Percentiles rank a stretch among this genome's conserved stretches.
phyloP scores from a whole-genome alignment of 2,888 invertebrate species.

The Pseudoips prasinana region DNA sequence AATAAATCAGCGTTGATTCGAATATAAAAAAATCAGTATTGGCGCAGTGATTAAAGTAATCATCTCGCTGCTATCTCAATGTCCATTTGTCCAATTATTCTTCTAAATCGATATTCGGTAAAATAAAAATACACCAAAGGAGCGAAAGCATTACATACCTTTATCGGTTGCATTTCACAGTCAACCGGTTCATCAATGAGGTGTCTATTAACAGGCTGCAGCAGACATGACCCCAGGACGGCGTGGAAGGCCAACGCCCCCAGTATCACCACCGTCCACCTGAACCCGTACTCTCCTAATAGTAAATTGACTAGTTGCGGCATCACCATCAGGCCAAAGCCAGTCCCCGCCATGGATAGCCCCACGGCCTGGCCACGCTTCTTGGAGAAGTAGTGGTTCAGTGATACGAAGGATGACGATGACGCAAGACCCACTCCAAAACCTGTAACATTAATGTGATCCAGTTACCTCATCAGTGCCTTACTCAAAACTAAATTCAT shows the following conservation, averaged over 20 bases:
- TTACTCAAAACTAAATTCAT: too few relatives aligned
- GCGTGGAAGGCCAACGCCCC: conserved; percentile 86
- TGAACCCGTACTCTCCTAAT: conserved; percentile 84
- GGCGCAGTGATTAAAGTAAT: too few relatives aligned
- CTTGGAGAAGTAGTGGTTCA: conserved; percentile 89
- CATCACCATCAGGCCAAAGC: conserved; percentile 90
- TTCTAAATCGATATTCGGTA: too few relatives aligned
- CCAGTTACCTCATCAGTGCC: too few relatives aligned
- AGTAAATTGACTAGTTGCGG: conserved; percentile 87
- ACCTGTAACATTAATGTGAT: conserved; percentile 67
- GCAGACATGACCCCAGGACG: conserved; percentile 84
- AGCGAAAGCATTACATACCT: conserved; percentile 58
- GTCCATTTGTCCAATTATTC: too few relatives aligned
- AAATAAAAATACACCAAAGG: too few relatives aligned
- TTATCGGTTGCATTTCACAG: conserved; percentile 74
- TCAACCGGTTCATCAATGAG: conserved; percentile 82
- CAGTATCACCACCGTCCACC: conserved; percentile 86
- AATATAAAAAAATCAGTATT: too few relatives aligned
- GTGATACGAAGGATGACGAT: conserved; percentile 89
- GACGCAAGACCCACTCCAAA: conserved; percentile 90
- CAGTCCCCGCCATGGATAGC: conserved; percentile 90
- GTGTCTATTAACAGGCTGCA: conserved; percentile 88
- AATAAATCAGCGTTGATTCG: too few relatives aligned
- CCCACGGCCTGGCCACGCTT: conserved; percentile 91
- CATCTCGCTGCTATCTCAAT: too few relatives aligned